Percentiles rank a stretch among this genome's conserved stretches.
phyloP scores from a whole-genome alignment of 2,797 vertebrate genomes.

The Prunella strophiata region DNA sequence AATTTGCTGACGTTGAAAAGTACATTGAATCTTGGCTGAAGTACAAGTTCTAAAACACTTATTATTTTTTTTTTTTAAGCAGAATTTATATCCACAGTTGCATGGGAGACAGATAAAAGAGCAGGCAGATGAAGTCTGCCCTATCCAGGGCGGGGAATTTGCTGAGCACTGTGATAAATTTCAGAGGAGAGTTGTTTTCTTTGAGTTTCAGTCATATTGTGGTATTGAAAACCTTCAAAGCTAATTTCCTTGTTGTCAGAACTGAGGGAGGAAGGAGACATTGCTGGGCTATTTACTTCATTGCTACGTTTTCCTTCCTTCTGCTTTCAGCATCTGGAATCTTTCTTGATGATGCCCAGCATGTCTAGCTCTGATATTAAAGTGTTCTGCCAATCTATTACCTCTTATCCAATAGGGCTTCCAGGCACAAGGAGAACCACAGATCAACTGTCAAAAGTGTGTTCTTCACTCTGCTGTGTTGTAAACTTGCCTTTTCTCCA shows the following conservation, averaged over 20 bases:
- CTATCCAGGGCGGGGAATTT: not conserved
- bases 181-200: not conserved
- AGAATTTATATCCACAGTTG: slow-evolving; percentile 26
- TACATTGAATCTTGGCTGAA: slow-evolving; percentile 31
- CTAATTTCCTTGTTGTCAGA: slow-evolving; percentile 11
- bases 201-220: not conserved
- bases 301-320: not conserved
- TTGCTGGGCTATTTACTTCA: not conserved
- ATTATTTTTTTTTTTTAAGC: not conserved
- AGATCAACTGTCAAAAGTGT: not conserved
- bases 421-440: not conserved
- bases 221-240: slow-evolving; percentile 2
- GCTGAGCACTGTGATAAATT: not conserved
- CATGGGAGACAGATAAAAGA: slow-evolving; percentile 4
- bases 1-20: slow-evolving; percentile 52
- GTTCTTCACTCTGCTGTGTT: not conserved
- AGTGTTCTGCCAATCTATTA: not conserved
- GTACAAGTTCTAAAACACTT: not conserved
- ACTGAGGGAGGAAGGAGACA: not conserved
- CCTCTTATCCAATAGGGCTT: not conserved
- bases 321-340: not conserved
- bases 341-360: not conserved
- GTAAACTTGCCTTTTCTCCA: not conserved
- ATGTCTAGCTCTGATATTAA: not conserved
- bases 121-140: not conserved